These are phyloP conservation scores for Collichthys lucidus DNA, from an alignment of 2,113 vertebrate species.

Conservation along the genomic window DNA sequence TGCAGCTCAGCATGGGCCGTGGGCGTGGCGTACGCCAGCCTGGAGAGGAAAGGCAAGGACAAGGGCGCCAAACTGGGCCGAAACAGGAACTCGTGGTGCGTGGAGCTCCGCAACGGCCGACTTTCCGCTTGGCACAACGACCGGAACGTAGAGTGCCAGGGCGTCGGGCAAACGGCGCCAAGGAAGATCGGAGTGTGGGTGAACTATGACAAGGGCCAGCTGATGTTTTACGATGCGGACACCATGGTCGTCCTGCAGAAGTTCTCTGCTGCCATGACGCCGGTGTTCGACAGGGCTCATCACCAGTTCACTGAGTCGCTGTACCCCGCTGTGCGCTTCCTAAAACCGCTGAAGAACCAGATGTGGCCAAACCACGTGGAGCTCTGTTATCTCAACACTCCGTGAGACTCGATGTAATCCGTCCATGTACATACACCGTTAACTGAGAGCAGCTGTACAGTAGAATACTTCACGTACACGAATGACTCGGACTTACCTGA, in stretches of 20 bases:
- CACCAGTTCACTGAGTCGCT: constrained; percentile 84
- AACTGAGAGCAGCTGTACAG: not conserved
- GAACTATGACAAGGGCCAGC: constrained; percentile 77
- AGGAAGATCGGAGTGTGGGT: constrained; percentile 78
- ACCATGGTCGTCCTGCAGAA: constrained; percentile 79
- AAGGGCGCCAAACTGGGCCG: constrained; percentile 81
- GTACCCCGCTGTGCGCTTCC: constrained; percentile 79
- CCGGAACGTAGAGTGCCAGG: constrained; percentile 65
- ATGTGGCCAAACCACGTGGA: constrained; percentile 75
- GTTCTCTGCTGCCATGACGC: constrained; percentile 71
- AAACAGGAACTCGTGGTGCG: constrained; percentile 84
- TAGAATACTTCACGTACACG: not conserved
- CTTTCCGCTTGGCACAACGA: constrained; percentile 83
- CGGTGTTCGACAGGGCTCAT: constrained; percentile 79
- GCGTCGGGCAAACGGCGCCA: constrained; percentile 21
- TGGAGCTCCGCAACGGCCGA: constrained; percentile 74
- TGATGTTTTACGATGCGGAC: constrained; percentile 80
- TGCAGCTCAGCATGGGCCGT: constrained; percentile 81
- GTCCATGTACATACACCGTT: not conserved
- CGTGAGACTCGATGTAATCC: not conserved
- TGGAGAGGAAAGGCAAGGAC: constrained; percentile 80
- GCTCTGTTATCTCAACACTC: constrained; percentile 59
- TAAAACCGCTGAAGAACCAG: constrained; percentile 64
- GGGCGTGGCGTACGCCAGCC: constrained; percentile 77
- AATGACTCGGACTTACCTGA: constrained; percentile 84